Base-by-base conservation (phyloP, 2,888 invertebrate genomes). In the Chesias legatella region DNA sequence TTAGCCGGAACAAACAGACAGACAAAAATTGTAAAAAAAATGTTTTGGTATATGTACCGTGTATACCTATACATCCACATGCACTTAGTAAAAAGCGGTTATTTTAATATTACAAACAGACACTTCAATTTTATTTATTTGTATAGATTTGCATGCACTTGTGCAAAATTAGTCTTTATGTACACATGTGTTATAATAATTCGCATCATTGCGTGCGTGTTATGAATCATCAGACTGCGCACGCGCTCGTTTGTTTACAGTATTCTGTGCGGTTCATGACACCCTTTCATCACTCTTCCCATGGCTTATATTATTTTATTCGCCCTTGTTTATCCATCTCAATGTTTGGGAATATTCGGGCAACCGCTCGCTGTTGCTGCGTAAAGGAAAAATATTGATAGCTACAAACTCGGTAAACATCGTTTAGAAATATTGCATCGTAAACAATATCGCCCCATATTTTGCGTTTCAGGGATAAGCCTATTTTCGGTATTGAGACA, bases 201-300 rank as follows among this genome's bases (percentile, higher is more conserved):
- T 67, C 59, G 63, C 58, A 48, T 63, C 60, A 44, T 43, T 46
- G 36, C 50, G 36, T 33, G 33, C 48, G 11, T 48, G 61, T 64
- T 63, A 64, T 73, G 71, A 73, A 56, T 72, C 72, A 73, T 60
- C 63, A 46, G 53, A 51, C 63, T 67, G 70, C 77, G 75, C 82
- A 76, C 79, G 79, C 74, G 73, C 65, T 41, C 43, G 49, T 72
- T 73, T 84, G 81, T 84, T 83, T 83, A 84, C 79, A 75, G 68
- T 63, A 73, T 64, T 67, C 66, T 72, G 70, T 74, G 74, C 74
- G 73, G 76, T 78, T 78, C n/a, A n/a, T n/a, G n/a, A 78, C 61
- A 68, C 63, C 65, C 58, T 64, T 66, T 66, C 65, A 64, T 71
- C 68, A 70, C 66, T 63, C 61, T 64, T 68, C 69, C 67, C 68